A percentile compares a stretch with the other conserved stretches of the same genome.
Conservation (phyloP, 35 echinoderm and acorn worm species). For the Apostichopus japonicus region DNA sequence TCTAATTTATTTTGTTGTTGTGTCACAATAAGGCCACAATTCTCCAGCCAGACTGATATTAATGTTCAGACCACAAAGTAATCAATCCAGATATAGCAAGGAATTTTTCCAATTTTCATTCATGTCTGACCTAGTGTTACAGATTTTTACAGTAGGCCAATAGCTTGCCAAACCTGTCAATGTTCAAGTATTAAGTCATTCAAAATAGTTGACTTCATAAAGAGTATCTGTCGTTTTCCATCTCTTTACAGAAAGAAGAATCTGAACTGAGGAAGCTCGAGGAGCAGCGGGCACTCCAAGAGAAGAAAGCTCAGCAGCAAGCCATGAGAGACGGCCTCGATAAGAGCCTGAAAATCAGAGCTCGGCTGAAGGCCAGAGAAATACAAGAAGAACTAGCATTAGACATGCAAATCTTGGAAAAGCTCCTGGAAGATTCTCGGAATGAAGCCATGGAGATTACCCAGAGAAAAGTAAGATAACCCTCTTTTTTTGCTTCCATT, state of each 20-base stretch:
- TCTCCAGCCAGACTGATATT: too few species aligned
- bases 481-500: background rate
- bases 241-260: slow-evolving; percentile 69
- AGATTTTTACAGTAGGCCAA: too few species aligned
- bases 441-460: slow-evolving; percentile 93
- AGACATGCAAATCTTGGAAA: slow-evolving; percentile 99
- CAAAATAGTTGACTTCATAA: too few species aligned
- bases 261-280: slow-evolving; percentile 82
- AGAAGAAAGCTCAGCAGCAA: slow-evolving; percentile 78
- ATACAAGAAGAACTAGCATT: slow-evolving; percentile 92
- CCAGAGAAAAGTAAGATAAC: slow-evolving; percentile 85
- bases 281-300: slow-evolving; percentile 78
- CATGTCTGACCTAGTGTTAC: too few species aligned
- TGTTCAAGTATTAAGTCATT: too few species aligned
- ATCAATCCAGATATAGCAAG: too few species aligned
- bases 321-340: slow-evolving; percentile 74
- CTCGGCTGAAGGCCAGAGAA: slow-evolving; percentile 81
- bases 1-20: too few species aligned
- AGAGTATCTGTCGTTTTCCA: background rate
- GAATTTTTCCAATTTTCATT: too few species aligned
- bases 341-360: slow-evolving; percentile 75
- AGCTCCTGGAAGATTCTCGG: slow-evolving; percentile 85
- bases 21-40: too few species aligned
- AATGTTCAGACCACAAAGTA: too few species aligned
- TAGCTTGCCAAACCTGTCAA: too few species aligned